A percentile compares a stretch with the other conserved stretches of the same genome.
phyloP scores from a whole-genome alignment of 2,888 invertebrate genomes.

The Caenorhabditis becei region DNA sequence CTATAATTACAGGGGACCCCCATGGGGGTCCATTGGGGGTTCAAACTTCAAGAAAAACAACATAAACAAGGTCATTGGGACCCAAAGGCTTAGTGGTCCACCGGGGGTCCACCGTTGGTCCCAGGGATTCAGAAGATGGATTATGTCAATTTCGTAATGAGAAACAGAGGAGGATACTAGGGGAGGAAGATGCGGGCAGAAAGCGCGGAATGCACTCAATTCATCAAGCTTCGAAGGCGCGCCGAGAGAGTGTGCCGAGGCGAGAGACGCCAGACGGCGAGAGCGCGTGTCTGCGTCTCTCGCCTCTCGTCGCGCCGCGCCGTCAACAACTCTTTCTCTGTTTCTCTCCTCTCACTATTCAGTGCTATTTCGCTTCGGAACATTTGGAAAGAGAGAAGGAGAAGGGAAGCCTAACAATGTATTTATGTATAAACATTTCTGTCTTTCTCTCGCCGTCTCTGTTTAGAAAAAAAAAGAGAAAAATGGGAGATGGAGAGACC shows the following conservation, averaged over 20 bases:
- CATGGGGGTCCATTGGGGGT: too few relatives aligned
- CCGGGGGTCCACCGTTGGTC: too few relatives aligned
- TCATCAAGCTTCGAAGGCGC: constrained; percentile 31
- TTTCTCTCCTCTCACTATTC: not conserved
- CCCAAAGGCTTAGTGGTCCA: too few relatives aligned
- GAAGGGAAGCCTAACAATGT: constrained; percentile 27
- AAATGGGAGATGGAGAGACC: too few relatives aligned
- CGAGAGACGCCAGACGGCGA: not conserved
- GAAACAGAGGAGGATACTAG: constrained; percentile 13
- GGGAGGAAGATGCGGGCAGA: constrained; percentile 10
- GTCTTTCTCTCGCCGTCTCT: constrained; percentile 1
- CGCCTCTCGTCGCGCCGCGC: too few relatives aligned
- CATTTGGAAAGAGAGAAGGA: not conserved
- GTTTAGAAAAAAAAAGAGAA: too few relatives aligned
- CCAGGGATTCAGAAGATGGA: too few relatives aligned
- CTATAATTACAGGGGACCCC: too few relatives aligned
- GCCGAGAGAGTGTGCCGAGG: not conserved
- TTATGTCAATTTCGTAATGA: constrained; percentile 58
- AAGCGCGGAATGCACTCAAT: constrained; percentile 52
- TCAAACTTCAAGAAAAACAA: too few relatives aligned
- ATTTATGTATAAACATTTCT: constrained; percentile 48
- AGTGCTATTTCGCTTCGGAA: too few relatives aligned
- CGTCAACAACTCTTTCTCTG: not conserved
- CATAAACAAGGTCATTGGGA: too few relatives aligned
- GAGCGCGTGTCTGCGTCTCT: not conserved